These are phyloP conservation scores for Rynchops niger DNA, from an alignment of 2,113 vertebrate genomes.

Conservation along the genomic window DNA sequence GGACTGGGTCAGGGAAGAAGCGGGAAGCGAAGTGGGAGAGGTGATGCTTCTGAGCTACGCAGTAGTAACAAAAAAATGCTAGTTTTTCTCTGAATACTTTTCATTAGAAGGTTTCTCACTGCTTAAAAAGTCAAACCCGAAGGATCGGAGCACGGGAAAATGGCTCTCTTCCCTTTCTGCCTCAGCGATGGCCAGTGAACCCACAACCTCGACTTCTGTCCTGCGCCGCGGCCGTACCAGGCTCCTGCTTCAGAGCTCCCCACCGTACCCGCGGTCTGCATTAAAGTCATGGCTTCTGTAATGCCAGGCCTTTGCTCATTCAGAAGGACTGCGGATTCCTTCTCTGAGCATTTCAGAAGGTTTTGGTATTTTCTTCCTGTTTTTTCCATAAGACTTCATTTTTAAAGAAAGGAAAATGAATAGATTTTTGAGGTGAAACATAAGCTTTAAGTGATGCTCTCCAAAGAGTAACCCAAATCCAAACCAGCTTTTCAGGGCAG, in stretches of 20 bases:
- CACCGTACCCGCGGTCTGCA: not conserved
- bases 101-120: not conserved
- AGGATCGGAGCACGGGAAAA: not conserved
- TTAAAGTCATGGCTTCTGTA: rapidly evolving
- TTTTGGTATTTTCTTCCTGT: not conserved
- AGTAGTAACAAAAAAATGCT: rapidly evolving
- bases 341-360: not conserved
- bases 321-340: not conserved
- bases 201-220: rapidly evolving
- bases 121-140: not conserved
- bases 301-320: not conserved
- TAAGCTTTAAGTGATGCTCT: not conserved
- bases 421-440: not conserved
- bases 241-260: not conserved
- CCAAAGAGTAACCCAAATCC: not conserved
- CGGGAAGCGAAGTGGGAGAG: rapidly evolving
- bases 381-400: not conserved
- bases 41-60: not conserved
- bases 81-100: not conserved
- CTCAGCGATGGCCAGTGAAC: rapidly evolving
- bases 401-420: not conserved
- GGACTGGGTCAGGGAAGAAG: not conserved
- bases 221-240: rapidly evolving
- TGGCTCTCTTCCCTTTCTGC: rapidly evolving
- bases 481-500: not conserved